These are phyloP conservation scores for Sebastes steindachneri DNA, from an alignment of 2,797 vertebrate genomes.

Conservation along the genomic window DNA sequence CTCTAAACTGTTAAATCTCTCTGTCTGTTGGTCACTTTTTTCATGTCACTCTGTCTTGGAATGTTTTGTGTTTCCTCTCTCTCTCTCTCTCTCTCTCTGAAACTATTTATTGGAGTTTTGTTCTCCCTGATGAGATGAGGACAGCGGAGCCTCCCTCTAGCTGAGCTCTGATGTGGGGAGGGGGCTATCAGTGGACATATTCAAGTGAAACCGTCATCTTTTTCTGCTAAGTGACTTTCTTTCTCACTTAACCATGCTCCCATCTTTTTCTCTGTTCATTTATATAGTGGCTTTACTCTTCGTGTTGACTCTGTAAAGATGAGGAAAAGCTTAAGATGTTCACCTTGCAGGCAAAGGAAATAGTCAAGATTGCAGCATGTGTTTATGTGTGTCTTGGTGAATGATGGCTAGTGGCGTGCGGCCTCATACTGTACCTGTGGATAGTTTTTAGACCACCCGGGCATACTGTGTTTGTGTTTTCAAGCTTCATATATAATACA, in stretches of 20 bases:
- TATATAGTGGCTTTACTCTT: constrained; percentile 12
- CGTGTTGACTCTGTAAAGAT: constrained; percentile 16
- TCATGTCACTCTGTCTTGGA: not conserved
- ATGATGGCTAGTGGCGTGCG: not conserved
- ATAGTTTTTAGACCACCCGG: not conserved
- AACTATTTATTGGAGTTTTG: constrained; percentile 1
- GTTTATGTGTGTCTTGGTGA: not conserved
- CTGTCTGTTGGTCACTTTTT: not conserved
- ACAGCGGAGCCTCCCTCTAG: not conserved
- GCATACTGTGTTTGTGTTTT: not conserved
- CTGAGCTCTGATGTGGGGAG: not conserved
- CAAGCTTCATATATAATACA: not conserved
- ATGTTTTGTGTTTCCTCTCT: not conserved
- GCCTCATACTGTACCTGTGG: not conserved
- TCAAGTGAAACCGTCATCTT: constrained; percentile 1
- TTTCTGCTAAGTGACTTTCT: not conserved
- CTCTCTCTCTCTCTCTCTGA: not conserved
- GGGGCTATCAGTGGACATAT: not conserved
- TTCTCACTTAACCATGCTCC: not conserved
- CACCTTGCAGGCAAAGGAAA: not conserved
- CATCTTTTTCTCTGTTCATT: not conserved
- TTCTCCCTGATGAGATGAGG: constrained; percentile 4
- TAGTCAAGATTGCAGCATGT: not conserved
- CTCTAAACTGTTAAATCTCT: not conserved
- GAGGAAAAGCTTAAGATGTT: constrained; percentile 7